Evolutionary conservation across 2,888 invertebrate species (phyloP).

Genomic region (Petrolisthes cinctipes): DNA sequence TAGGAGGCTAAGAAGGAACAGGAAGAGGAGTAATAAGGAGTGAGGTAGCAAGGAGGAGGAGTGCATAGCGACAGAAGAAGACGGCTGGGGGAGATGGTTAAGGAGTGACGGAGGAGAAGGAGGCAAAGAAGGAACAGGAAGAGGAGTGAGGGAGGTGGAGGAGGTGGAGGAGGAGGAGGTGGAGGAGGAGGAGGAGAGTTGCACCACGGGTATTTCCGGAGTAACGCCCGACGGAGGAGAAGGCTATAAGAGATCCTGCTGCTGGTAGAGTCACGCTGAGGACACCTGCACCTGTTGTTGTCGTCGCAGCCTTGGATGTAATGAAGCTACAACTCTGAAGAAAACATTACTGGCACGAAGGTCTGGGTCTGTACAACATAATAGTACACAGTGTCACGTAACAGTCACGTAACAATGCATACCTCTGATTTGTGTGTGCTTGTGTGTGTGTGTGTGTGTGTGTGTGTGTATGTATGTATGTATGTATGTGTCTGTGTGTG

Average conservation of each 20-base stretch:
- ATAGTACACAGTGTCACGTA: too few species aligned
- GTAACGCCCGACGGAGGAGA: slow-evolving; percentile 36
- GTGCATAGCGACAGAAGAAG: not conserved
- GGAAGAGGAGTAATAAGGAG: not conserved
- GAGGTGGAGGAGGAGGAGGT: not conserved
- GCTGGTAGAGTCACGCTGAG: not conserved
- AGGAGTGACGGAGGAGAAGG: not conserved
- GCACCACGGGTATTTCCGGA: slow-evolving; percentile 46
- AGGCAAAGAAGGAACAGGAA: not conserved
- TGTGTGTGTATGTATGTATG: too few species aligned
- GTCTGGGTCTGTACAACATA: too few species aligned
- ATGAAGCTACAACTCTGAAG: too few species aligned
- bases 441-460: too few species aligned
- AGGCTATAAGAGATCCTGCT: not conserved
- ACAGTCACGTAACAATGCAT: too few species aligned
- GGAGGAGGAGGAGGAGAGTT: not conserved
- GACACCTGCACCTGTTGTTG: not conserved
- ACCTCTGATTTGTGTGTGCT: too few species aligned
- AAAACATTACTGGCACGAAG: too few species aligned
- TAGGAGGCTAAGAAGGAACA: slow-evolving; percentile 1
- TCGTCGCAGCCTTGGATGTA: too few species aligned
- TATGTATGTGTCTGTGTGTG: too few species aligned
- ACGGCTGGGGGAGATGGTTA: not conserved
- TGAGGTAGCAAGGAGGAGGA: not conserved
- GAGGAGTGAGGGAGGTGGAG: not conserved